These are phyloP conservation scores for Acanthosoma haemorrhoidale DNA, from an alignment of 2,888 invertebrate genomes.

Conservation along the genomic window DNA sequence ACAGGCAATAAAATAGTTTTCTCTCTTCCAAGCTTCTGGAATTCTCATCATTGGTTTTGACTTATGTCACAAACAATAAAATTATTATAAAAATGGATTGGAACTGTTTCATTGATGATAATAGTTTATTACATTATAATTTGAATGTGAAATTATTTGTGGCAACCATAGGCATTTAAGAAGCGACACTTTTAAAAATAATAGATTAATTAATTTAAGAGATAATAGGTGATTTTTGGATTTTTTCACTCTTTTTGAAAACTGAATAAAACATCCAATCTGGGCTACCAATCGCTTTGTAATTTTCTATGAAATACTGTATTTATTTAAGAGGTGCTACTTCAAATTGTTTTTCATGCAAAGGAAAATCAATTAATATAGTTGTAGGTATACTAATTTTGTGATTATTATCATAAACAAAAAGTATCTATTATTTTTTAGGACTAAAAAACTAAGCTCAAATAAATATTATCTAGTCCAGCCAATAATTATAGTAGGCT, in stretches of 20 bases:
- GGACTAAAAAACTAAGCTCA: slow-evolving; percentile 4
- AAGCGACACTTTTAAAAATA: too few relatives aligned
- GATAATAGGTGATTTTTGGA: not conserved
- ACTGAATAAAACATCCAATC: not conserved
- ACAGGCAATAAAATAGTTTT: too few relatives aligned
- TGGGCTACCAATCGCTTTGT: slow-evolving; percentile 6
- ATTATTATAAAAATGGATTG: too few relatives aligned
- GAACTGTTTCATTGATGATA: too few relatives aligned
- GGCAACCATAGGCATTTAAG: too few relatives aligned
- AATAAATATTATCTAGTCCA: slow-evolving; percentile 5
- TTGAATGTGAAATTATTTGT: too few relatives aligned
- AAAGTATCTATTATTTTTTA: not conserved
- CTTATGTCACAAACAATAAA: too few relatives aligned
- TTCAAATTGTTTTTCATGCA: not conserved
- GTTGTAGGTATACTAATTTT: not conserved
- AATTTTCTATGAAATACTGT: not conserved
- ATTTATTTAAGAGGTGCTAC: not conserved
- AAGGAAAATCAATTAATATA: not conserved
- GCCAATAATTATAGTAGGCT: not conserved
- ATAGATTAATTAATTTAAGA: too few relatives aligned
- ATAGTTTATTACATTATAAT: too few relatives aligned
- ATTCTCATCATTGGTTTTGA: too few relatives aligned
- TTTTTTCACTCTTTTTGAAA: not conserved
- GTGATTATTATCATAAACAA: not conserved
- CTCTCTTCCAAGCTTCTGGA: too few relatives aligned